Evolutionary conservation across 2,113 vertebrate species (phyloP).

Genomic region (Colossoma macropomum): DNA sequence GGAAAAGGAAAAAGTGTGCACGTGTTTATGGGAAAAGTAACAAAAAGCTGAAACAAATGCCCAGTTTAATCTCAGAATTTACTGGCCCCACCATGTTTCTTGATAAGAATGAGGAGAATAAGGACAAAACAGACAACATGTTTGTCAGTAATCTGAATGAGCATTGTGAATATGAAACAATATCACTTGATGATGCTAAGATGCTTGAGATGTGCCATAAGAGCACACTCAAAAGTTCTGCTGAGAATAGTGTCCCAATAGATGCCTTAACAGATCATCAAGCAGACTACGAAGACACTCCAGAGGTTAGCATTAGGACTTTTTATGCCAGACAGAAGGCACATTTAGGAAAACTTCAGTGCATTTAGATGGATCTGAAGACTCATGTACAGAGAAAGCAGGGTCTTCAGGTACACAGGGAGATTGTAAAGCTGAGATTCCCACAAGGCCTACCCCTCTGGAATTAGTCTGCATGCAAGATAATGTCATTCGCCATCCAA

Average conservation of each 20-base stretch:
- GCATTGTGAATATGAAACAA: conserved; percentile 81
- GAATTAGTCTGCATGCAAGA: conserved; percentile 66
- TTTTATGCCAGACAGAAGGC: conserved; percentile 70
- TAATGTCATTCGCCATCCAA: conserved; percentile 69
- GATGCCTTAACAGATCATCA: background rate
- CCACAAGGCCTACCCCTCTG: conserved; percentile 51
- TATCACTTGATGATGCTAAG: conserved; percentile 83
- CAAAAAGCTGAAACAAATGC: conserved; percentile 76
- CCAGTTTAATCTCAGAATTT: conserved; percentile 51
- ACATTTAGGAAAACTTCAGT: conserved; percentile 64
- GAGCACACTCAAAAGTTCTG: conserved; percentile 68
- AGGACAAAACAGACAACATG: conserved; percentile 72
- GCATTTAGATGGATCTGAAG: conserved; percentile 74
- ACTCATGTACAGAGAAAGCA: conserved; percentile 54
- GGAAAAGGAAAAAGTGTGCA: conserved; percentile 85
- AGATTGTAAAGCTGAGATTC: conserved; percentile 68
- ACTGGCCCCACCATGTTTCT: conserved; percentile 55
- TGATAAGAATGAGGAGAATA: conserved; percentile 67
- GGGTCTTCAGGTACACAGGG: conserved; percentile 65
- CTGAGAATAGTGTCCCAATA: conserved; percentile 52
- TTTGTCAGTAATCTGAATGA: conserved; percentile 76
- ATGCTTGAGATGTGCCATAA: conserved; percentile 84
- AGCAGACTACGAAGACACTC: conserved; percentile 53
- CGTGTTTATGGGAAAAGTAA: conserved; percentile 89
- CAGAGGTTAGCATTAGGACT: conserved; percentile 60